Base-by-base conservation (phyloP, 2,113 vertebrate species). In the Chrysemys picta region DNA sequence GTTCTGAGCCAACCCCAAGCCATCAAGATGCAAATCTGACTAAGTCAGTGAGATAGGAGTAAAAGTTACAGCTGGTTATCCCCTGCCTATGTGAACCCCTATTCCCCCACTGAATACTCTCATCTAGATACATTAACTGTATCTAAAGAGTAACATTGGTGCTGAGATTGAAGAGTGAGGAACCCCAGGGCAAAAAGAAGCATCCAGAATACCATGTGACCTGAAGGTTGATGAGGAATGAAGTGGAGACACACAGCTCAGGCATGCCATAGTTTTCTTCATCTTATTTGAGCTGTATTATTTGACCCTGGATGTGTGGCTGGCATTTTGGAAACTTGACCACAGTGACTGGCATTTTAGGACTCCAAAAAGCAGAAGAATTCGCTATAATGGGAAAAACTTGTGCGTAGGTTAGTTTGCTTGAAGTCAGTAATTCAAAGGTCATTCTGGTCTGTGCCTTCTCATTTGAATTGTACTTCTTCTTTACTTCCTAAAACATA, bases 331-430 rank as follows among this genome's bases (percentile, higher is more conserved):
- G 5, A 78, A 78, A 78, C 42, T 29, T 59, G 16, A 59, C 82
- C 25, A 11, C 14, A 31, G 13, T 78, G 89, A 85, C 47, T 54
- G 84, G 87, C 83, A 49, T 59, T 93, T 88, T 87, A 83, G 4
- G 3, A 47, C 59, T 87, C 75, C 8, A 56, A 79, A 83, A 92
- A 59, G 49, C 93, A 94, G 72, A 75, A 89, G 89, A 93, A 91
- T 2, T 72, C 53, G 52, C 49, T 86, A 2, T 45, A 72, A 82
- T 5, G 24, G 25, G n/a, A 94, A 81, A 27, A 79, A 5, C 22
- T 7, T 81, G 81, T 85, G 62, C 89, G 4, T 10, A 85, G 42
- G 57, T 83, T 72, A 47, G 24, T 59, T 80, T 90, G 90, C 78
- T 92, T 80, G 35, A 94, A 87, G 27, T 24, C 49, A 31, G 16